phyloP scores from a whole-genome alignment of 2,113 vertebrate species.

The Hymenochirus boettgeri region DNA sequence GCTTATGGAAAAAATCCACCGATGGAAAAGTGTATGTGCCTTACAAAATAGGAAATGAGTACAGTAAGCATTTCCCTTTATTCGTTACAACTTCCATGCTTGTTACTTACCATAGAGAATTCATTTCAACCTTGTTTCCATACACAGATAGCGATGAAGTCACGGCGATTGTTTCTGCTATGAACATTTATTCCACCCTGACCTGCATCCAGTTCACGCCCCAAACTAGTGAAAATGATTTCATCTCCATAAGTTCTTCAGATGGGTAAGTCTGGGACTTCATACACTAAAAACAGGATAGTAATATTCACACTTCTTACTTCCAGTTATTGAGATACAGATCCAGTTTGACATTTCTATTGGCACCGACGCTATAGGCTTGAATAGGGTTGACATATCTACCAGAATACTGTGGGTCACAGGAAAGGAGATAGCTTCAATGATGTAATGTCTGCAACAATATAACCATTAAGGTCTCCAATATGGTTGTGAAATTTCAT shows the following conservation, averaged over 20 bases:
- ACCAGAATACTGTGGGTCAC: no score
- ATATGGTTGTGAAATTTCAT: neutral
- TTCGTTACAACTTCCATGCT: no score
- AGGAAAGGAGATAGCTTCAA: no score
- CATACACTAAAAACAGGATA: neutral
- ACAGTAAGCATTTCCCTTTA: conserved; percentile 14
- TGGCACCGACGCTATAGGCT: no score
- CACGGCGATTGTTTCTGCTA: neutral
- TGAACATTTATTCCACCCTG: neutral
- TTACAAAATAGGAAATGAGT: neutral
- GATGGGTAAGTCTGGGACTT: neutral
- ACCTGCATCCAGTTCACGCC: neutral
- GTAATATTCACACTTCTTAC: neutral
- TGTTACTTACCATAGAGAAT: no score
- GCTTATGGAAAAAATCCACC: conserved; percentile 33
- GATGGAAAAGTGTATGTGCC: conserved; percentile 15
- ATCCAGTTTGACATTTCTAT: no score
- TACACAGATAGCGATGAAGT: neutral
- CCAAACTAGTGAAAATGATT: neutral
- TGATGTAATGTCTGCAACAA: no score
- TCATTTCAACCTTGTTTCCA: no score
- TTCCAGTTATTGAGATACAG: neutral
- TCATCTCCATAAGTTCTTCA: neutral
- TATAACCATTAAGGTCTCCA: neutral
- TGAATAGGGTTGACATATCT: no score